These are phyloP conservation scores for Aspiorhynchus laticeps DNA, from an alignment of 2,113 vertebrate genomes.

Conservation along the genomic window DNA sequence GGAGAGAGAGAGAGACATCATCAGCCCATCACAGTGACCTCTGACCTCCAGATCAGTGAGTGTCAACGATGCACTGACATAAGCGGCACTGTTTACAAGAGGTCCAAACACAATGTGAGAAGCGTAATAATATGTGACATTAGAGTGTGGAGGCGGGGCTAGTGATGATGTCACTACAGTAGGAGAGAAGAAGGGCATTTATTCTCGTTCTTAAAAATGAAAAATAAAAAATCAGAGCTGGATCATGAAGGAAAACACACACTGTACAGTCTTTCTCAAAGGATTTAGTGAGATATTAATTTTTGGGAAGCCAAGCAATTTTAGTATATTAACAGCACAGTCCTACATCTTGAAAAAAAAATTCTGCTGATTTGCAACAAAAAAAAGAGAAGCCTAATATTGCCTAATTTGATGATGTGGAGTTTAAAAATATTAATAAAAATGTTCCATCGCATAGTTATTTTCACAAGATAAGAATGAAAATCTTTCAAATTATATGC, in stretches of 20 bases:
- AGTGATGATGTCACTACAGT: conserved; percentile 60
- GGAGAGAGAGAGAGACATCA: conserved; percentile 71
- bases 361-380: no score
- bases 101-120: not conserved
- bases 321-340: no score
- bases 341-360: no score
- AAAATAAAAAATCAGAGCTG: not conserved
- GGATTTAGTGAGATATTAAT: not conserved
- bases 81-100: not conserved
- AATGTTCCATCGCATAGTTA: not conserved
- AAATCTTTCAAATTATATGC: not conserved
- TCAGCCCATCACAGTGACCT: conserved; percentile 39
- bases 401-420: not conserved
- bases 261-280: not conserved
- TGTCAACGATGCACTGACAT: not conserved
- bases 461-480: not conserved
- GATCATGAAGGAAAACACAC: conserved; percentile 14
- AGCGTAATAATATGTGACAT: not conserved
- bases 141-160: conserved; percentile 43
- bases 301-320: no score
- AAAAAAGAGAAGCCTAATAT: not conserved
- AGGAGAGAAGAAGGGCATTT: not conserved
- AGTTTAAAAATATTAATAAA: not conserved
- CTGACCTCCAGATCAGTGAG: not conserved
- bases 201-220: not conserved